Evolutionary conservation across 1,140 invertebrate genomes (phyloP), one percentile per base, ranked within the genome.

Genomic region (Drosophila pallidifrons): DNA sequence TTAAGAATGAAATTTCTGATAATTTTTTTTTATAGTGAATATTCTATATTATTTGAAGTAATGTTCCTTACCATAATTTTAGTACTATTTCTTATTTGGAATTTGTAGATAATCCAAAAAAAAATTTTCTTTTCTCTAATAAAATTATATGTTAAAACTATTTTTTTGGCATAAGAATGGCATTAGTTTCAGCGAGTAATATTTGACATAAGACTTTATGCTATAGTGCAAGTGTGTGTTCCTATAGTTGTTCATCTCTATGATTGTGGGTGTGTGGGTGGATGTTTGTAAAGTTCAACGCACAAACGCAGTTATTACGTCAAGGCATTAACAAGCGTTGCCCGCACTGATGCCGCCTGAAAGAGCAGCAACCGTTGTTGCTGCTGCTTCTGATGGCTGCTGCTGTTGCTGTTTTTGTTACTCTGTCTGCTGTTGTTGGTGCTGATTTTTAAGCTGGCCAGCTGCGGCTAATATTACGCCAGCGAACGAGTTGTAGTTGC

Each of bases 221-320:
- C 35, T 10, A 38, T 38, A 10, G 35, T 38, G 35, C 35, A 2
- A 25, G 35, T 64, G 57, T 43, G 15, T 32, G 59, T 45, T 35
- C 3, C 13, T 57, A 1, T 43, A 3, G 10, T 6, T 57, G 3
- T 43, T 8, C 13, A 3, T 47, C 20, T 49, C 10, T 47, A 32
- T 64, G 58, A 51, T 25, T 41, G 13, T 41, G 60, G 10, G 32
- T 54, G 2, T 49, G 49, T 60, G 46, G 20, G 20, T 25, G 20
- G 20, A 25, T 3, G 20, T 25, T n/a, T n/a, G 52, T 64, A 35
- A 61, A 61, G 57, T 67, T 66, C 10, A 51, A 63, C 32, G 38
- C 63, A 59, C 55, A 59, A 73, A 59, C 38, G 63, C 52, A 55
- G 49, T 68, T 74, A 58, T 64, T 45, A 57, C 41, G 71, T 74